phyloP scores from a whole-genome alignment of 2,113 vertebrate genomes.

The cattle (Bos taurus) region DNA sequence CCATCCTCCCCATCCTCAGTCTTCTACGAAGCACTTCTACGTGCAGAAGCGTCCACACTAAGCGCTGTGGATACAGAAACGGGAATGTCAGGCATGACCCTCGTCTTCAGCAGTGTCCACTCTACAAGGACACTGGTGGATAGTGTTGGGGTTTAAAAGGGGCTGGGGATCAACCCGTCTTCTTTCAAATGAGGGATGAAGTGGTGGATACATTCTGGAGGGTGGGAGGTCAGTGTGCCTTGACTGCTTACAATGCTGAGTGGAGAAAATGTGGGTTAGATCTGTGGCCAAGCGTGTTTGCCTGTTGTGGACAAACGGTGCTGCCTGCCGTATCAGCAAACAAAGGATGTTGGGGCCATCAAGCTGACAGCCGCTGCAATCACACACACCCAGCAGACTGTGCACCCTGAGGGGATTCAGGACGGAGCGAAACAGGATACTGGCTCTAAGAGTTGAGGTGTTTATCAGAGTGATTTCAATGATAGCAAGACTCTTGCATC shows the following conservation, averaged over 20 bases:
- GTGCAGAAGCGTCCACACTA: neutral
- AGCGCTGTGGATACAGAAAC: neutral
- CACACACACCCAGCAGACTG: neutral
- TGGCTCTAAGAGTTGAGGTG: neutral
- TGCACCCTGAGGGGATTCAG: neutral
- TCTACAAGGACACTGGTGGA: neutral
- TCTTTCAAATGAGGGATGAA: neutral
- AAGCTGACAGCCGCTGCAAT: neutral
- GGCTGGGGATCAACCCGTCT: no score
- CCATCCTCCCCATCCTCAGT: accelerated
- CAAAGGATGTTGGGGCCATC: neutral
- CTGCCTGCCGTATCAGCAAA: neutral
- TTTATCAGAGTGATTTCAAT: neutral
- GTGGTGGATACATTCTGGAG: neutral
- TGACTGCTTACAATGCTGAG: neutral
- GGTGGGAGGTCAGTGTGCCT: neutral
- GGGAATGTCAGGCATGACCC: neutral
- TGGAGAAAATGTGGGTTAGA: neutral
- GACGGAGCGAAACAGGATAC: neutral
- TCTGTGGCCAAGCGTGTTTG: neutral
- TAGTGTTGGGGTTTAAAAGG: neutral
- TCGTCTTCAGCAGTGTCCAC: neutral
- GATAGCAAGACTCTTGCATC: neutral
- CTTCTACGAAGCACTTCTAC: neutral
- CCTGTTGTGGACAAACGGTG: neutral